Base-by-base conservation (phyloP, 2,797 vertebrate species). In the Notolabrus celidotus region DNA sequence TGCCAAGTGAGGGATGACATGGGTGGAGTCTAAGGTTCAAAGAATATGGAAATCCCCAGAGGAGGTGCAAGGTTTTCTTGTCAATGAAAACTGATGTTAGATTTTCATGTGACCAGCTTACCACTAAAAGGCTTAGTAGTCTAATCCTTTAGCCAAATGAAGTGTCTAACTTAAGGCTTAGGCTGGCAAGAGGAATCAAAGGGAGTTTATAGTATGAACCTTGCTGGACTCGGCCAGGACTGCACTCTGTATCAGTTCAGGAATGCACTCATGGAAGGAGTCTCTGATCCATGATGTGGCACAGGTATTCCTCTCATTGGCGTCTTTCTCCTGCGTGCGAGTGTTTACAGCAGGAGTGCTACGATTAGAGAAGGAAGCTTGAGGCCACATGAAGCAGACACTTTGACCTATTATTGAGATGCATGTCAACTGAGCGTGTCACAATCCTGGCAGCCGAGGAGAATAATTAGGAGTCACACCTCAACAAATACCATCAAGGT, bases 51-150 rank as follows among this genome's bases (percentile, higher is more conserved):
- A 86, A 84, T 85, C 74, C 80, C 75, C 11, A 49, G 56, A 75
- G 83, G 79, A 89, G 77, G 77, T 56, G 59, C 49, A 45, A 77
- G 83, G 63, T 79, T 84, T 84, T 68, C 74, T 65, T 56, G 82
- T 85, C 86, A 74, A 84, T 86, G 86, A 84, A 84, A 88, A 92
- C 67, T 65, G 7, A 83, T 67, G 80, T 66, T 79, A 83, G 80
- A 83, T 88, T 88, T 92, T 86, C 86, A 88, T 90, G 91, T 89
- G 84, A 90, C 88, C 88, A 84, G 89, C 75, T 92, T 93, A 87
- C 78, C 68, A 57, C 88, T 91, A 89, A 92, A 92, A 83, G 86
- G 90, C 84, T 93, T 92, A 92, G 59, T 7, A 14, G 72, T 72
- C 80, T 92, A 92, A 93, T 93, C 91, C 89, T 78, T 84, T 61